phyloP scores from a whole-genome alignment of 2,888 invertebrate genomes.

The Dolomedes plantarius region DNA sequence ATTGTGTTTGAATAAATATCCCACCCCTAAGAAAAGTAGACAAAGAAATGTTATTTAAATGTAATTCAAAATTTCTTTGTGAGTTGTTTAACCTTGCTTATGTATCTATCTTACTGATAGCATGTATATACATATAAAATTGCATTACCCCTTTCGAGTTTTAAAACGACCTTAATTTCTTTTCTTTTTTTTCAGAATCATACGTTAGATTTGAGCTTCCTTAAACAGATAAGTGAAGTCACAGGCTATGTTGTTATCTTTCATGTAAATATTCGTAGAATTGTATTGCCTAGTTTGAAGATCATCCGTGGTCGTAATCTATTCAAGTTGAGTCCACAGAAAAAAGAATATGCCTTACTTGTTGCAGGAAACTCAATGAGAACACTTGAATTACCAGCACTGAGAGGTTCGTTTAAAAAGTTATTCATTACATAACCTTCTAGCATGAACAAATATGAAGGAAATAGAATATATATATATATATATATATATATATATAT shows the following conservation, averaged over 20 bases:
- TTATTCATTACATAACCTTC: no score
- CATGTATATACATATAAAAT: no score
- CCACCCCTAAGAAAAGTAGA: no score
- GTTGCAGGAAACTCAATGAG: conserved; percentile 91
- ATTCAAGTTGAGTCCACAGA: conserved; percentile 88
- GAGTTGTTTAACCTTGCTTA: no score
- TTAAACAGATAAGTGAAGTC: conserved; percentile 92
- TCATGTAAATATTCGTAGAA: conserved; percentile 89
- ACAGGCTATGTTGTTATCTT: conserved; percentile 97
- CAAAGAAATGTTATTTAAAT: no score
- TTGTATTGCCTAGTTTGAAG: conserved; percentile 90
- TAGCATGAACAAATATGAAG: no score
- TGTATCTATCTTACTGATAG: no score
- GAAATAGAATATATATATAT: no score
- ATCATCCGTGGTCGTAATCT: conserved; percentile 94
- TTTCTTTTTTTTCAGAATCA: conserved; percentile 79
- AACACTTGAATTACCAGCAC: conserved; percentile 89
- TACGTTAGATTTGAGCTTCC: conserved; percentile 90
- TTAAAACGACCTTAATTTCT: not conserved
- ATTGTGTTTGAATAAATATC: no score
- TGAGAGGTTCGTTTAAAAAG: conserved; percentile 82
- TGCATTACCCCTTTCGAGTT: not conserved
- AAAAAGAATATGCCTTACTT: conserved; percentile 89
- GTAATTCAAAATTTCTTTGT: no score
- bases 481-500: no score